Evolutionary conservation across 2,888 invertebrate species (phyloP).

Genomic region (Ectemnius continuus): DNA sequence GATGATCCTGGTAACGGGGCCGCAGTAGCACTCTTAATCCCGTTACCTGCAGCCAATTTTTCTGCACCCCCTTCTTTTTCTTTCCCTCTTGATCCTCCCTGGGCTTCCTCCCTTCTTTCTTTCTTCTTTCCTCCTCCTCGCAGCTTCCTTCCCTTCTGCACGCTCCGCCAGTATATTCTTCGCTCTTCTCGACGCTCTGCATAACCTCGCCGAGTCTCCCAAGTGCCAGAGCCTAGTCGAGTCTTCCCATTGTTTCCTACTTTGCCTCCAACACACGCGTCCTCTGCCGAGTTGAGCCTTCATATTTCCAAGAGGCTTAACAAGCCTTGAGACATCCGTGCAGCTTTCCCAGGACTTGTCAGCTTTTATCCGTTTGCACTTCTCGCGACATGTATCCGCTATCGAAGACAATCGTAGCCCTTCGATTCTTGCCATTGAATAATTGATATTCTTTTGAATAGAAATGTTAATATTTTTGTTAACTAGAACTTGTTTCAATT

Average conservation of each 20-base stretch:
- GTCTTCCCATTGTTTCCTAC: constrained; percentile 5
- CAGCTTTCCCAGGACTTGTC: no score
- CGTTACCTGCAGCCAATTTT: constrained; percentile 75
- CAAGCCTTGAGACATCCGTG: no score
- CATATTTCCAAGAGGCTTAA: no score
- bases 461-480: no score
- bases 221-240: background rate
- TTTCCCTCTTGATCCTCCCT: constrained; percentile 37
- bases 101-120: background rate
- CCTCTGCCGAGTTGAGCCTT: no score
- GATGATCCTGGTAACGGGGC: constrained; percentile 72
- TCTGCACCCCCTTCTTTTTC: constrained; percentile 52
- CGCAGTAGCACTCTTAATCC: constrained; percentile 74
- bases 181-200: background rate
- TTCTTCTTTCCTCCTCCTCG: background rate
- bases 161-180: background rate
- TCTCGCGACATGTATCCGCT: no score
- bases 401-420: no score
- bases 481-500: no score
- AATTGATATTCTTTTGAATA: no score
- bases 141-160: background rate
- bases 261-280: no score
- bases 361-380: no score
- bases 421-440: no score
- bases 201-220: background rate